Evolutionary conservation across 2,113 vertebrate genomes (phyloP).

Genomic region (Centrocercus urophasianus): DNA sequence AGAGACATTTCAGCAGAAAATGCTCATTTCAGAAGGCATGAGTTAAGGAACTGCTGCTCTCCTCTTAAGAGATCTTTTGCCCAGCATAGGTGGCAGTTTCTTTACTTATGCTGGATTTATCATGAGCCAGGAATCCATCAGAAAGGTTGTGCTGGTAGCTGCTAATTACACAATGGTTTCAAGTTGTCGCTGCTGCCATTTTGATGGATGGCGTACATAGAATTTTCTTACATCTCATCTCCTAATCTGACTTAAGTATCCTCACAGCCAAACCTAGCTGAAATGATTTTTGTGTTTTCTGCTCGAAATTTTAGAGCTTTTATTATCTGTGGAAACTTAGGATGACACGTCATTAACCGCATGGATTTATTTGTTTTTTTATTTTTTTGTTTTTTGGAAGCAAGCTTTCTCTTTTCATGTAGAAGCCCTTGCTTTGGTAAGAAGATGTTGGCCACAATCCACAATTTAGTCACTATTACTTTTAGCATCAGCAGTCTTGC

Average conservation of each 20-base stretch:
- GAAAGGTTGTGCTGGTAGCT: neutral
- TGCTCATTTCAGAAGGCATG: neutral
- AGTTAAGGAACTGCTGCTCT: neutral
- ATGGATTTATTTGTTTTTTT: neutral
- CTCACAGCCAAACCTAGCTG: neutral
- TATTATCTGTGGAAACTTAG: neutral
- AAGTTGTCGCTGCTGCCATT: neutral
- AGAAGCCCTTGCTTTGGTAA: neutral
- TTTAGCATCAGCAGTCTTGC: neutral
- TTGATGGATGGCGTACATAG: neutral
- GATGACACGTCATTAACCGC: neutral
- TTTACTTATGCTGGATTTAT: slow-evolving; percentile 7
- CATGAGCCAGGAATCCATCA: neutral
- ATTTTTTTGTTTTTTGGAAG: neutral
- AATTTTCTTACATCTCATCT: neutral
- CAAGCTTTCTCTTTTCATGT: neutral
- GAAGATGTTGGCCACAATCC: neutral
- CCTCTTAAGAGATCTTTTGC: neutral
- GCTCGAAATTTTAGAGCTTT: neutral
- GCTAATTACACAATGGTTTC: slow-evolving; percentile 18
- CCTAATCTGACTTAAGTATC: neutral
- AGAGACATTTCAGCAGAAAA: neutral
- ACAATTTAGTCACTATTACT: neutral
- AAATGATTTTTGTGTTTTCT: neutral
- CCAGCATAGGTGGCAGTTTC: neutral